Percentiles rank a stretch among this genome's conserved stretches.
These are phyloP conservation scores for Acronicta alni DNA, from an alignment of 2,888 invertebrate species.

Conservation along the genomic window DNA sequence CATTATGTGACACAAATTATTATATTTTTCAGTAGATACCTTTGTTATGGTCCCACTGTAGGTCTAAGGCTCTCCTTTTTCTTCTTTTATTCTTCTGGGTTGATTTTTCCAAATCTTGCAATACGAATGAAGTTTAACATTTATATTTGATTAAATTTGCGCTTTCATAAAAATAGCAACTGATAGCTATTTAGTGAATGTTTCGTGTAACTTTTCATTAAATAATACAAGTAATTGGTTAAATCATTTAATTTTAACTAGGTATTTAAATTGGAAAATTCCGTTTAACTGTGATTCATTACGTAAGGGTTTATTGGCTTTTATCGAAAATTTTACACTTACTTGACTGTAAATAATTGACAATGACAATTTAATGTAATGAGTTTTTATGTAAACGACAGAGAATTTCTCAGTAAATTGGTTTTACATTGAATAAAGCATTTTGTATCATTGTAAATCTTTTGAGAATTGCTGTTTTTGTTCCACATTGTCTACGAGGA, in stretches of 20 bases:
- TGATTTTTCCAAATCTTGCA: no score
- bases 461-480: conserved; percentile 66
- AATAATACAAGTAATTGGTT: no score
- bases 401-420: conserved; percentile 42
- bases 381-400: conserved; percentile 23
- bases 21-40: no score
- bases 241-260: no score
- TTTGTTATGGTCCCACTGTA: no score
- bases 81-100: no score
- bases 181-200: not conserved
- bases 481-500: conserved; percentile 59
- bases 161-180: not conserved
- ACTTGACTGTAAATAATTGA: conserved; percentile 26
- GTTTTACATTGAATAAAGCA: conserved; percentile 47
- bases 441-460: conserved; percentile 68
- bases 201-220: no score
- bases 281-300: conserved; percentile 10
- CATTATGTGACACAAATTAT: no score
- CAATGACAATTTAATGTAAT: conserved; percentile 30
- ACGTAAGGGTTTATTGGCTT: conserved; percentile 19
- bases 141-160: no score
- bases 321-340: conserved; percentile 15
- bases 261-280: conserved; percentile 7
- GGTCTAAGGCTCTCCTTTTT: no score
- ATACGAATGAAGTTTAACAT: no score